Conservation (phyloP, 2,888 invertebrate species). For the Lissonota sp. region DNA sequence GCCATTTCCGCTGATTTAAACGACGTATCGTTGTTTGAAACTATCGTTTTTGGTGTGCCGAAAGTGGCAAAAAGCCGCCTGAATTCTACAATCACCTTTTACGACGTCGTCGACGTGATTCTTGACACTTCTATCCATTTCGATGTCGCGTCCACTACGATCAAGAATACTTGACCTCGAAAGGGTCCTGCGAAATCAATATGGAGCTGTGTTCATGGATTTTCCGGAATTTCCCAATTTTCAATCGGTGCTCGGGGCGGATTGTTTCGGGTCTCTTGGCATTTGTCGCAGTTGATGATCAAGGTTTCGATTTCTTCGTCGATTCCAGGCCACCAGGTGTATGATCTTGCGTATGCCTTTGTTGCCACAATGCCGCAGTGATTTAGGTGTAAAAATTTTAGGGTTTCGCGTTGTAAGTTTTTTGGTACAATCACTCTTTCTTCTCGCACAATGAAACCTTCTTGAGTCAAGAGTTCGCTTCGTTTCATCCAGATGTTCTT, state of each 20-base stretch:
- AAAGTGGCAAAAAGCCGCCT: conserved; percentile 44
- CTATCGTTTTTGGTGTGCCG: not conserved
- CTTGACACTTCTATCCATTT: conserved; percentile 1
- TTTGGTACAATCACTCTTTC: conserved; percentile 37
- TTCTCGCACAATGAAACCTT: conserved; percentile 39
- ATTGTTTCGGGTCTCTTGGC: conserved; percentile 19
- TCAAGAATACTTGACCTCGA: conserved; percentile 1
- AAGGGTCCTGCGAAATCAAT: too few species aligned
- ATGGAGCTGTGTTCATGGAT: too few species aligned
- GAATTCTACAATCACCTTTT: too few species aligned
- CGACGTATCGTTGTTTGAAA: conserved; percentile 8
- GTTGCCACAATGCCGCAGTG: conserved; percentile 52
- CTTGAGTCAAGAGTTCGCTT: conserved; percentile 31
- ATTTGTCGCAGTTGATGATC: conserved; percentile 47
- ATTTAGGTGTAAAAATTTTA: conserved; percentile 43
- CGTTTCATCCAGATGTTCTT: conserved; percentile 21
- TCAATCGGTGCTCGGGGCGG: conserved; percentile 52
- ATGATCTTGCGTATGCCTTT: conserved; percentile 40
- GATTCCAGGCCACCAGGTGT: conserved; percentile 49
- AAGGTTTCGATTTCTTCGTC: conserved; percentile 51
- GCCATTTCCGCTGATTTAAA: too few species aligned
- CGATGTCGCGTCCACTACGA: not conserved
- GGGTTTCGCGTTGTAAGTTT: conserved; percentile 38
- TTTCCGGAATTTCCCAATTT: conserved; percentile 36
- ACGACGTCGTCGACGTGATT: too few species aligned